phyloP scores from a whole-genome alignment of 2,888 invertebrate species.

The Aethes cnicana region DNA sequence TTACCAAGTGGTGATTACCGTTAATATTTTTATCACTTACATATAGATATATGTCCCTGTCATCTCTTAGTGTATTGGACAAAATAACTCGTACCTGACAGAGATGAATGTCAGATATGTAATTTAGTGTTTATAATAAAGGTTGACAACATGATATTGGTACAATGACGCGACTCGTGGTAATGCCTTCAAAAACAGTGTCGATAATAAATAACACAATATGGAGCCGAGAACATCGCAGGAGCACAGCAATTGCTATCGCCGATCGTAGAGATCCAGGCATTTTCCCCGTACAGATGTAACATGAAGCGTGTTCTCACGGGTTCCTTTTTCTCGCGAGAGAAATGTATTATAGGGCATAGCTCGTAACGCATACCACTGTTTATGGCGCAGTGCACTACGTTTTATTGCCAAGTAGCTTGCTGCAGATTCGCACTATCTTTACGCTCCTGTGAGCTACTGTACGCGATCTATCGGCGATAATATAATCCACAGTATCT shows the following conservation, averaged over 20 bases:
- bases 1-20: constrained; percentile 22
- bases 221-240: too few species aligned
- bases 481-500: constrained; percentile 1
- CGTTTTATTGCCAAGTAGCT: constrained; percentile 47
- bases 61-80: too few species aligned
- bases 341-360: constrained; percentile 45
- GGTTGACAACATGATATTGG: too few species aligned
- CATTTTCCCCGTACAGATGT: constrained; percentile 23
- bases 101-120: too few species aligned
- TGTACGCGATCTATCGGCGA: constrained; percentile 6
- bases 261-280: constrained; percentile 15
- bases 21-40: too few species aligned
- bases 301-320: constrained; percentile 29
- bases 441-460: constrained; percentile 12
- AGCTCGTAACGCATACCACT: constrained; percentile 52
- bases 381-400: constrained; percentile 46
- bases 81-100: too few species aligned
- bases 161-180: too few species aligned
- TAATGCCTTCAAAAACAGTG: too few species aligned
- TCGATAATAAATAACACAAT: too few species aligned
- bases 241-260: constrained; percentile 8
- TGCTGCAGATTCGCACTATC: constrained; percentile 33
- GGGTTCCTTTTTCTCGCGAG: constrained; percentile 26
- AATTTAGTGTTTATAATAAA: too few species aligned
- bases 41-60: too few species aligned